Conservation (phyloP, 2,888 invertebrate genomes). For the Oscheius sp. region DNA sequence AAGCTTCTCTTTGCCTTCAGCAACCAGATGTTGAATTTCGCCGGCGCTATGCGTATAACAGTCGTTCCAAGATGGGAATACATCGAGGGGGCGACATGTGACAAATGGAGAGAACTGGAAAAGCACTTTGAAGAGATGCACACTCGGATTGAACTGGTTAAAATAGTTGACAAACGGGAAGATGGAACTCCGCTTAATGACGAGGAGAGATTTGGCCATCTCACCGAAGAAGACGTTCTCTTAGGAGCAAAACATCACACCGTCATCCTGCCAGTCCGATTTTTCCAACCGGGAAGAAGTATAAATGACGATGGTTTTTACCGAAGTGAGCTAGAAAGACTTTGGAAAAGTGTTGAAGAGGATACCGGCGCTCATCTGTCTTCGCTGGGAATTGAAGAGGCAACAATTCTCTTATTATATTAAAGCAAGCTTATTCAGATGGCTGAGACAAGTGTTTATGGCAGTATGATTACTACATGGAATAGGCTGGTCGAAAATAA, state of each 20-base stretch:
- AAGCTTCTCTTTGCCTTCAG: constrained; percentile 4
- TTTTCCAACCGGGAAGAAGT: constrained; percentile 11
- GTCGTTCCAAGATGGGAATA: not conserved
- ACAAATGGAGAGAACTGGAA: constrained; percentile 5
- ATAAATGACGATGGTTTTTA: not conserved
- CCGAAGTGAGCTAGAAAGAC: not conserved
- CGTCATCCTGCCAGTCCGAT: not conserved
- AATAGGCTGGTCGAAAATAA: constrained; percentile 8
- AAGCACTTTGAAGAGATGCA: not conserved
- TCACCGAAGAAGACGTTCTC: not conserved
- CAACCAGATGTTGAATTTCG: constrained; percentile 1
- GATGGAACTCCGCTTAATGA: not conserved
- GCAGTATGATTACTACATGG: constrained; percentile 11
- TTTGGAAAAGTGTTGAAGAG: not conserved
- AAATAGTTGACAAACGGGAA: not conserved
- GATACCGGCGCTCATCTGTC: not conserved
- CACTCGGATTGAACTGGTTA: not conserved
- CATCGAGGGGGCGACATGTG: not conserved
- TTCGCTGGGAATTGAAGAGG: constrained; percentile 1
- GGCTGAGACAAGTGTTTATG: not conserved
- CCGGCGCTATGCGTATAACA: not conserved
- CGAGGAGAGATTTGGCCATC: not conserved
- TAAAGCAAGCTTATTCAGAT: not conserved
- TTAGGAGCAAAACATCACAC: not conserved
- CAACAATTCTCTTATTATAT: not conserved